A percentile compares a stretch with the other conserved stretches of the same genome.
These are phyloP conservation scores for Hippocampus comes DNA, from an alignment of 2,113 vertebrate genomes.

Conservation along the genomic window DNA sequence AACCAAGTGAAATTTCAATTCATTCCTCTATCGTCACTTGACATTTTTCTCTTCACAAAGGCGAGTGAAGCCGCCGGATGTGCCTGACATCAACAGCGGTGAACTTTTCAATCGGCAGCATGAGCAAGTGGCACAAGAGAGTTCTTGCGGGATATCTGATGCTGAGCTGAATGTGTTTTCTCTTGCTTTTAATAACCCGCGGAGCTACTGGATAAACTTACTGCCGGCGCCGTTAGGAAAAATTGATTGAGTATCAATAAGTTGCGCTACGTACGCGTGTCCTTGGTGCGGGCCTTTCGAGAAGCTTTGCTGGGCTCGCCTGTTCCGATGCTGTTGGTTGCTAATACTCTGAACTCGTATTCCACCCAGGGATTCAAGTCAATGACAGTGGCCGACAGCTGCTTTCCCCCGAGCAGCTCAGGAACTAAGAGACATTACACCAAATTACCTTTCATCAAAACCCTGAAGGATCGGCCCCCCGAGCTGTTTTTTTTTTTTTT, in stretches of 20 bases:
- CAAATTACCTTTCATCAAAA: conserved; percentile 51
- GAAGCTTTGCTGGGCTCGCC: conserved; percentile 91
- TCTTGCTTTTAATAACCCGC: not conserved
- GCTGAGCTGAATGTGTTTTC: not conserved
- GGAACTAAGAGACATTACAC: conserved; percentile 75
- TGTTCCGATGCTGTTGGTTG: conserved; percentile 86
- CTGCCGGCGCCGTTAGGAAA: not conserved
- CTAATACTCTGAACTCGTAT: conserved; percentile 90
- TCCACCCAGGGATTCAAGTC: conserved; percentile 93
- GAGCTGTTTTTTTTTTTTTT: conserved; percentile 11
- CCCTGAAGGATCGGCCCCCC: conserved; percentile 20
- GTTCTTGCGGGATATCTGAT: not conserved
- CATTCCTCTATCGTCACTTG: not conserved
- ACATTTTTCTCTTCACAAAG: not conserved
- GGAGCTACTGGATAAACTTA: not conserved
- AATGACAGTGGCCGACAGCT: conserved; percentile 82
- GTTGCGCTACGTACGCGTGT: conserved; percentile 77
- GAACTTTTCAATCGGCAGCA: conserved; percentile 6
- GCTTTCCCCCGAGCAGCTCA: conserved; percentile 81
- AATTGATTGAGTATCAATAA: not conserved
- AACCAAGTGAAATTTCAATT: not conserved
- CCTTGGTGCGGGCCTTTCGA: conserved; percentile 83
- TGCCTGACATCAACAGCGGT: not conserved
- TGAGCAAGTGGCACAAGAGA: not conserved
- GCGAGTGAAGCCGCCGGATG: conserved; percentile 1